A percentile compares a stretch with the other conserved stretches of the same genome.
phyloP scores from a whole-genome alignment of 1,140 invertebrate species.

The Thaumatotibia leucotreta region DNA sequence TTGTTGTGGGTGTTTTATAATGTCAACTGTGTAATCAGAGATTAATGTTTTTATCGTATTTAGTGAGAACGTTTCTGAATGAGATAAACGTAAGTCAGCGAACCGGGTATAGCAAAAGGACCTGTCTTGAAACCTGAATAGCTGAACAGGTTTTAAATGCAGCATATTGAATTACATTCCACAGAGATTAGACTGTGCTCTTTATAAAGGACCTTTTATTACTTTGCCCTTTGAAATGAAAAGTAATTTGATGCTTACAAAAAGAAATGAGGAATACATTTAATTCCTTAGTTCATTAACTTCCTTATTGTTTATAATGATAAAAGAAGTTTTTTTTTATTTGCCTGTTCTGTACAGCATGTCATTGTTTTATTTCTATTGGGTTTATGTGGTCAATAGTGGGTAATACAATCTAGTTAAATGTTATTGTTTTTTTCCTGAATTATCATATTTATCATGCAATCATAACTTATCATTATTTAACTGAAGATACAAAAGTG shows the following conservation, averaged over 20 bases:
- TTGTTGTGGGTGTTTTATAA: not conserved
- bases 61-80: not conserved
- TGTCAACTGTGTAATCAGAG: not conserved
- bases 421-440: too few species aligned
- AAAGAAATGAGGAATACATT: not conserved
- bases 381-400: too few species aligned
- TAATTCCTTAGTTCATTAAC: not conserved
- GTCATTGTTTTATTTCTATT: not conserved
- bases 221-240: not conserved
- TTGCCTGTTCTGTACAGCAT: not conserved
- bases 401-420: too few species aligned
- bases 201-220: slow-evolving; percentile 10
- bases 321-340: not conserved
- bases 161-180: slow-evolving; percentile 13
- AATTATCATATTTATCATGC: too few species aligned
- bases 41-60: not conserved
- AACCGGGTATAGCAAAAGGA: not conserved
- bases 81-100: not conserved
- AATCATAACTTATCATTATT: too few species aligned
- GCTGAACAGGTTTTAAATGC: slow-evolving; percentile 9
- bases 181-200: not conserved
- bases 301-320: not conserved
- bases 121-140: slow-evolving; percentile 2
- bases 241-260: slow-evolving; percentile 9
- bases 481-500: too few species aligned